Evolutionary conservation across 2,888 invertebrate species (phyloP).

Genomic region (Drosophila fungiperda): DNA sequence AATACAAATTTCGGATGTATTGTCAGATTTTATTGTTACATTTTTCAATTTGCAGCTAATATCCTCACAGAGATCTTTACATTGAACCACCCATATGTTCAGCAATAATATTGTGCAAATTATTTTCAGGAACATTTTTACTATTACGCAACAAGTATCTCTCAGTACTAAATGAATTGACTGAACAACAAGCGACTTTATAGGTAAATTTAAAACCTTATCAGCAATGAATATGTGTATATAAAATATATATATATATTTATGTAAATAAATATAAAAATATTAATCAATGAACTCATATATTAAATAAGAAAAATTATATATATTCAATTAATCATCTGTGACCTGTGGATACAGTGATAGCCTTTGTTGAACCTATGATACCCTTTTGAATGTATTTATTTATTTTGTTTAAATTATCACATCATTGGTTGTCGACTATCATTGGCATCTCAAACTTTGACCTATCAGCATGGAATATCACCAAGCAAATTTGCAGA

Average conservation of each 20-base stretch:
- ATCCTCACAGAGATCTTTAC: background rate
- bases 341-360: too few species aligned
- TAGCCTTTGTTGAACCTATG: background rate
- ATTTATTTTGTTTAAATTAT: conserved; percentile 42
- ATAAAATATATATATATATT: background rate
- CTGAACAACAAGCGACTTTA: background rate
- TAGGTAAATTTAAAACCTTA: conserved; percentile 8
- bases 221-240: conserved; percentile 14
- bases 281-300: background rate
- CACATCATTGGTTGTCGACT: fast-evolving
- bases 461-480: conserved; percentile 43
- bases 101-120: conserved; percentile 5
- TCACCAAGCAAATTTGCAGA: conserved; percentile 15
- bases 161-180: conserved; percentile 7
- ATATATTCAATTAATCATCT: too few species aligned
- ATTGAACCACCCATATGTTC: background rate
- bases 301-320: too few species aligned
- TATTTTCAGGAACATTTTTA: conserved; percentile 7
- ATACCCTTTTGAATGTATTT: background rate
- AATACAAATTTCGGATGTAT: conserved; percentile 27
- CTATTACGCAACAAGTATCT: background rate
- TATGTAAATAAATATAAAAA: background rate
- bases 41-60: conserved; percentile 1
- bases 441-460: conserved; percentile 36
- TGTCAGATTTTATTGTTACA: conserved; percentile 30